Conservation (phyloP, 2,888 invertebrate species). For the Pyrocoelia pectoralis region DNA sequence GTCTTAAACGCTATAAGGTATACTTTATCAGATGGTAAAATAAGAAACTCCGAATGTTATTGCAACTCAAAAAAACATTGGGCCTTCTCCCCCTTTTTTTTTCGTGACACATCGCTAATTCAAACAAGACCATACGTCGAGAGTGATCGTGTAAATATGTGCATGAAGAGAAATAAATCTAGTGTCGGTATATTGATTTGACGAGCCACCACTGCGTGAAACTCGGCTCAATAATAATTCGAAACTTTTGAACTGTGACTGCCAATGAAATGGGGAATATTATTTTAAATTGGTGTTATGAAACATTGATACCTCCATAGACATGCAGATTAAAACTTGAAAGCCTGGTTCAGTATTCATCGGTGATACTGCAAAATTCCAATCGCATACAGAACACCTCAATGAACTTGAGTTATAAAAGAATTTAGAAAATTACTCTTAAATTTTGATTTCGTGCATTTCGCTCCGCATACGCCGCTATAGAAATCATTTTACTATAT, state of each 20-base stretch:
- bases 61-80: slow-evolving; percentile 3
- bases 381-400: slow-evolving; percentile 38
- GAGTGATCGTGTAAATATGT: neutral
- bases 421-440: slow-evolving; percentile 37
- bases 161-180: neutral
- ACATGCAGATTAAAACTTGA: slow-evolving; percentile 41
- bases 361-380: slow-evolving; percentile 36
- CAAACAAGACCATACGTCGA: neutral
- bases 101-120: neutral
- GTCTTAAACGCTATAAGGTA: slow-evolving; percentile 28
- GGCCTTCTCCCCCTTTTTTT: neutral
- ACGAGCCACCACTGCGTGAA: slow-evolving; percentile 34
- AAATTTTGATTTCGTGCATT: slow-evolving; percentile 36
- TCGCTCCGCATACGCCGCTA: slow-evolving; percentile 25
- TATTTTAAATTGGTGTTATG: slow-evolving; percentile 45
- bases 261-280: slow-evolving; percentile 39
- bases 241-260: slow-evolving; percentile 37
- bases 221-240: slow-evolving; percentile 34
- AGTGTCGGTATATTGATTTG: neutral
- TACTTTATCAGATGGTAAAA: slow-evolving; percentile 29
- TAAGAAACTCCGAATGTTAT: slow-evolving; percentile 13
- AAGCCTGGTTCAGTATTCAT: slow-evolving; percentile 44
- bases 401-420: slow-evolving; percentile 33
- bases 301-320: slow-evolving; percentile 42
- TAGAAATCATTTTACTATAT: slow-evolving; percentile 6